A percentile compares a stretch with the other conserved stretches of the same genome.
Evolutionary conservation across 1,140 invertebrate genomes (phyloP).

Genomic region (Listronotus oregonensis): DNA sequence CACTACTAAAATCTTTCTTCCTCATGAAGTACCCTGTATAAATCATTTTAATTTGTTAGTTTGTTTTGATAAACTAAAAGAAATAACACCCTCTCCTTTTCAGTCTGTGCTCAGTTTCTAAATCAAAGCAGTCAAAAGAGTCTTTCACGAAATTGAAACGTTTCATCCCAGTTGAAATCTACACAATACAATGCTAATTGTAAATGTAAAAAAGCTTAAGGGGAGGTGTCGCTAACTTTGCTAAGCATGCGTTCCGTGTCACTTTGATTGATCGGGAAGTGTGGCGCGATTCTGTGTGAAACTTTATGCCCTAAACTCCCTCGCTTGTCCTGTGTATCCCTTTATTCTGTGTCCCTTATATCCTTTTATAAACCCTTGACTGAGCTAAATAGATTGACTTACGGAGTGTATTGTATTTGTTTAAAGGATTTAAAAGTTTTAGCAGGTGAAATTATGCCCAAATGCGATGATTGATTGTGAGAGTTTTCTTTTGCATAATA

Average conservation of each 20-base stretch:
- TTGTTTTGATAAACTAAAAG: no score
- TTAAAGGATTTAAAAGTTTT: no score
- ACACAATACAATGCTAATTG: constrained; percentile 16
- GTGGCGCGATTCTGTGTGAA: constrained; percentile 21
- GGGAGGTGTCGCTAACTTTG: constrained; percentile 4
- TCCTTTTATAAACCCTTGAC: no score
- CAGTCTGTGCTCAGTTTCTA: no score
- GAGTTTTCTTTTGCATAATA: not conserved
- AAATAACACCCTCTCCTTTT: no score
- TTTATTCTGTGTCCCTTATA: no score
- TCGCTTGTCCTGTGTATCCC: no score
- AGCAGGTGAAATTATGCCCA: not conserved
- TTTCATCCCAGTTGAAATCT: constrained; percentile 5
- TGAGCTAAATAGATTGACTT: constrained; percentile 1
- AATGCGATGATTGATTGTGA: not conserved
- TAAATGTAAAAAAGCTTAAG: constrained; percentile 17
- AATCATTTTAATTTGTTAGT: no score
- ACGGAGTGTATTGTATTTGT: no score
- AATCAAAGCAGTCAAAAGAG: no score
- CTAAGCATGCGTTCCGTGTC: constrained; percentile 14
- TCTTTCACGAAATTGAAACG: constrained; percentile 6
- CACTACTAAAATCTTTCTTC: no score
- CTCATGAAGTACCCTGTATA: no score
- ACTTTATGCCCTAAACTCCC: not conserved
- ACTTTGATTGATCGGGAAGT: constrained; percentile 22